A percentile compares a stretch with the other conserved stretches of the same genome.
Evolutionary conservation across 1,140 invertebrate species (phyloP).

Genomic region (Drosophila nasuta): DNA sequence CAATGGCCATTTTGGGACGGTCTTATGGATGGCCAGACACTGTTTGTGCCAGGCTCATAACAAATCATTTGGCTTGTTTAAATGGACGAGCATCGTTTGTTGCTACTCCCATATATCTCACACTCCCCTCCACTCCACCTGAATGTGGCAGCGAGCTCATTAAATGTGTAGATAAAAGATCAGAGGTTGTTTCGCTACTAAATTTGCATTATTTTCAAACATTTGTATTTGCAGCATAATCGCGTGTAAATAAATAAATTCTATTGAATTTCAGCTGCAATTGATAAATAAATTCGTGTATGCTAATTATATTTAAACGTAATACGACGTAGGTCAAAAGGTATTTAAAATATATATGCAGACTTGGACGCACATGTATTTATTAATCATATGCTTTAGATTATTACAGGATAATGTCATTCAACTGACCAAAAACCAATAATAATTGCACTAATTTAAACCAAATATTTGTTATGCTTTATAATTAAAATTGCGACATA

Average conservation of each 20-base stretch:
- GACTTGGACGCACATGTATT: conserved; percentile 15
- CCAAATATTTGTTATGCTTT: conserved; percentile 36
- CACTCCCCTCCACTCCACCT: not conserved
- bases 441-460: conserved; percentile 40
- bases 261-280: conserved; percentile 6
- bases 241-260: conserved; percentile 11
- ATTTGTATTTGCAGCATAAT: conserved; percentile 8
- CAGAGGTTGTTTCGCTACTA: conserved; percentile 28
- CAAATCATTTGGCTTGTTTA: conserved; percentile 70
- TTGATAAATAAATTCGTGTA: conserved; percentile 25
- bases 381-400: conserved; percentile 25
- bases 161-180: conserved; percentile 41
- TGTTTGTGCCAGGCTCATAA: conserved; percentile 61
- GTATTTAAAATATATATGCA: conserved; percentile 12
- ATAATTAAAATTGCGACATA: conserved; percentile 1
- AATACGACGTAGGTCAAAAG: conserved; percentile 5
- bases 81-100: conserved; percentile 37
- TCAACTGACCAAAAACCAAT: conserved; percentile 16
- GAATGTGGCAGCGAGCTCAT: conserved; percentile 15
- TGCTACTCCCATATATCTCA: not conserved
- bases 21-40: conserved; percentile 57
- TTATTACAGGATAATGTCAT: conserved; percentile 27
- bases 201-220: conserved; percentile 34
- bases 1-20: conserved; percentile 77
- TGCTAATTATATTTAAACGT: conserved; percentile 17